Evolutionary conservation across 2,797 vertebrate species (phyloP), one percentile per base, ranked within the genome.

Genomic region (Diceros bicornis): DNA sequence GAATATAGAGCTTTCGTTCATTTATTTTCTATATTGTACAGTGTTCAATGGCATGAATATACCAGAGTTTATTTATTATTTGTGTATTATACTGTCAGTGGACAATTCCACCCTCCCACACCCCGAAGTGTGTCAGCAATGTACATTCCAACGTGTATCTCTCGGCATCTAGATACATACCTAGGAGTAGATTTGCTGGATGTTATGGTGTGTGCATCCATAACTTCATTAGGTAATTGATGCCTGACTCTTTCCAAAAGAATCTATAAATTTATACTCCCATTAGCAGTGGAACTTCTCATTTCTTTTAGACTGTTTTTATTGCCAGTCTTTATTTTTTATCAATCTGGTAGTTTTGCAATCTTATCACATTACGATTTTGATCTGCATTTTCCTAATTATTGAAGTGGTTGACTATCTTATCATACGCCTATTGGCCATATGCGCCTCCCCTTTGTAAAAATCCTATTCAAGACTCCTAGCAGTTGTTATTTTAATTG

Each of bases 401-500:
- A 57, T 77, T 78, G 66, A 71, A 57, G 4, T 83, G 2, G n/a
- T 84, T 71, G 10, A 18, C 37, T 77, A 16, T 85, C 64, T 89
- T 81, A 34, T 79, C 34, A 55, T 37, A 68, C 75, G 41, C 18
- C 12, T 37, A 0, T 34, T 94, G 47, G 17, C 12, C 23, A n/a
- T 62, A 81, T 27, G 25, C 81, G 16, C 21, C 25, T 89, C 20
- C 13, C 16, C 25, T 64, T 62, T 37, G 23, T 69, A 20, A 81
- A 86, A 89, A 57, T 81, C 21, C 21, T 64, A 23, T 50, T 62
- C 16, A 91, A 57, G 44, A 57, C 3, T 75, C 59, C 27, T 72
- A 66, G 32, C 2, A 29, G 4, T 83, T 75, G 3, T 71, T 78
- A n/a, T 84, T 96, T 96, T 66, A 77, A 41, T 82, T 97, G n/a